Conservation (phyloP, 2,797 vertebrate species). For the Microctenopoma lineatum region DNA sequence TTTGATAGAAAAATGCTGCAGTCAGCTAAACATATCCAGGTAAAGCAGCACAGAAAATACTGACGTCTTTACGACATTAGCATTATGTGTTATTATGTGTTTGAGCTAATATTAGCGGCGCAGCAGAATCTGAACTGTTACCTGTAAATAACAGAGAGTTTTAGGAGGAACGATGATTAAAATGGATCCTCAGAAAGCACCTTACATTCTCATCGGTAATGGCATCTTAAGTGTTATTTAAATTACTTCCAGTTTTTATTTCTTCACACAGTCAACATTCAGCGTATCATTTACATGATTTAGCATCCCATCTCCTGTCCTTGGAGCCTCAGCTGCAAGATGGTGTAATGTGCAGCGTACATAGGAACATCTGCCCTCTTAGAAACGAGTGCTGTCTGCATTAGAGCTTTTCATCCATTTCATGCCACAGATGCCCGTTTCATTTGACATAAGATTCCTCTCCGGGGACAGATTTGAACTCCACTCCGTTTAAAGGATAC, state of each 20-base stretch:
- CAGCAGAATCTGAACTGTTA: too few relatives aligned
- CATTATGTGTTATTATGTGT: too few relatives aligned
- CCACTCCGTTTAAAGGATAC: conserved; percentile 24
- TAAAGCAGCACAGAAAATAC: too few relatives aligned
- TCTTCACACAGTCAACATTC: conserved; percentile 2
- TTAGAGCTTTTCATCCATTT: conserved; percentile 20
- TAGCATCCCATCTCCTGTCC: conserved; percentile 1
- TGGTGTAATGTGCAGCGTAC: conserved; percentile 23
- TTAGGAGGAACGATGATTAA: too few relatives aligned
- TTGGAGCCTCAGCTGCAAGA: conserved; percentile 12
- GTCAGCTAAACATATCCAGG: too few relatives aligned
- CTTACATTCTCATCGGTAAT: conserved; percentile 9
- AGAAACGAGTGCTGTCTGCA: conserved; percentile 20
- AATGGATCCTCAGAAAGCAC: too few relatives aligned
- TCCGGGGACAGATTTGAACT: conserved; percentile 20
- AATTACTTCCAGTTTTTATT: not conserved
- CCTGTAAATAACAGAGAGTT: too few relatives aligned
- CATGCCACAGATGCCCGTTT: conserved; percentile 27
- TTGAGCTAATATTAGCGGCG: too few relatives aligned
- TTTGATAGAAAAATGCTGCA: too few relatives aligned
- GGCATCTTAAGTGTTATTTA: conserved; percentile 8
- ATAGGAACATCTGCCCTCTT: conserved; percentile 28
- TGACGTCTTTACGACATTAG: too few relatives aligned
- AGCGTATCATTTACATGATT: conserved; percentile 19
- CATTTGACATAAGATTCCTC: conserved; percentile 26